A percentile compares a stretch with the other conserved stretches of the same genome.
These are phyloP conservation scores for Tachysurus vachellii DNA, from an alignment of 2,113 vertebrate species.

Conservation along the genomic window DNA sequence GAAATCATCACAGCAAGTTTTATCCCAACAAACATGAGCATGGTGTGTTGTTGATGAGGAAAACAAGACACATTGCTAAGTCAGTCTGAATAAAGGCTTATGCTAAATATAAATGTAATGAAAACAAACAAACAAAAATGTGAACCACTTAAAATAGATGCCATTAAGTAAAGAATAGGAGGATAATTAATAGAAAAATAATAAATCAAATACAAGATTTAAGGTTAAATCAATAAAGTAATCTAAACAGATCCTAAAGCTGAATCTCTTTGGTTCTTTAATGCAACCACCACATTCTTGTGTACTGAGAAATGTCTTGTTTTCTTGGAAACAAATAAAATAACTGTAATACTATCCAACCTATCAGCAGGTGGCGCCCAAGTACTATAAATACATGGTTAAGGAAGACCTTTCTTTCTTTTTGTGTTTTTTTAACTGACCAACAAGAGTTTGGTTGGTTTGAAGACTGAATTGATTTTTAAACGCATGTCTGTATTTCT, in stretches of 20 bases:
- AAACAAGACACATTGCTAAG: neutral
- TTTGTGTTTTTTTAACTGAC: too few species aligned
- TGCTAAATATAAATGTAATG: neutral
- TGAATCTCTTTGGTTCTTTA: too few species aligned
- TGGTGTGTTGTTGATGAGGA: neutral
- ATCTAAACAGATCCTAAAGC: too few species aligned
- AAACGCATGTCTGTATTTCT: neutral
- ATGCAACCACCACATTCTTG: too few species aligned
- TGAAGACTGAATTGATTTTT: neutral
- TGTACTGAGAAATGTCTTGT: neutral
- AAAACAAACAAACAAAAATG: neutral
- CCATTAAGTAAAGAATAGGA: neutral
- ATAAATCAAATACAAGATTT: neutral
- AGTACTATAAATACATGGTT: neutral
- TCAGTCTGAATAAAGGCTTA: neutral
- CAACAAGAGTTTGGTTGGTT: neutral
- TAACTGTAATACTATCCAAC: neutral
- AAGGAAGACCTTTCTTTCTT: neutral
- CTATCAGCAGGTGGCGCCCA: constrained; percentile 4
- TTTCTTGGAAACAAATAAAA: neutral
- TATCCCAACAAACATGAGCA: neutral
- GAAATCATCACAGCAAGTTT: neutral
- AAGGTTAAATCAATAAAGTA: too few species aligned
- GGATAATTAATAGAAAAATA: neutral
- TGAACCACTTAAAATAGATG: neutral